Evolutionary conservation across 2,888 invertebrate genomes (phyloP), one percentile per base, ranked within the genome.

Genomic region (Ephialtes manifestator): DNA sequence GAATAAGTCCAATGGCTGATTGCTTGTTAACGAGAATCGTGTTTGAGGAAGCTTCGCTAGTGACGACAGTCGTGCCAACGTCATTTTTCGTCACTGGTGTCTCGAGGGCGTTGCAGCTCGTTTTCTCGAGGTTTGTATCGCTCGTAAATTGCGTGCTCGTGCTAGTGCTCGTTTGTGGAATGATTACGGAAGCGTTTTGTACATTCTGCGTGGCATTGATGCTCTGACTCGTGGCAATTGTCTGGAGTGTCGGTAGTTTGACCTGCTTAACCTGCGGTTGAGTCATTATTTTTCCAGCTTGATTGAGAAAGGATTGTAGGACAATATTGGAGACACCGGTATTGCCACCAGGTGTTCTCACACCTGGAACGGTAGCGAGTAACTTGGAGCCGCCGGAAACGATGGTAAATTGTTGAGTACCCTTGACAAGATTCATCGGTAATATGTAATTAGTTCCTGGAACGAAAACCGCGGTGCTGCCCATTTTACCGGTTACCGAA

Each of bases 401-500:
- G 84, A 97, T 96, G 2, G 96, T 96, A 82, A 97, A 96, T 90
- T 96, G 96, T 90, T 97, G 96, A 0, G 96, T 96, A 10, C 96
- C 96, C 93, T 97, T 97, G 82, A 97, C 95, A 95, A 97, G 95
- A 3, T 96, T 96, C 88, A 97, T 96, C 0, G 97, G 97, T 88
- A 97, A 93, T 83, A 97, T 95, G 89, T 97, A 97, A 92, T 97
- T 97, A 8, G 93, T 91, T 0, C 96, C 96, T n/a, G 96, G 96
- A 93, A 97, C 96, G 58, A 97, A 92, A 8, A 97, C 96, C 0
- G 96, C 95, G 1, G 96, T 96, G 85, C 95, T 95, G 0, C 95
- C 95, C 13, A 96, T 95, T 75, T 96, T 95, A 78, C 96, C 95
- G 13, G 96, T 94, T 1, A 96, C 95, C 10, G 96, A 95, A 0